These are phyloP conservation scores for Nesogale talazaci DNA, from an alignment of 2,113 vertebrate genomes.

Conservation along the genomic window DNA sequence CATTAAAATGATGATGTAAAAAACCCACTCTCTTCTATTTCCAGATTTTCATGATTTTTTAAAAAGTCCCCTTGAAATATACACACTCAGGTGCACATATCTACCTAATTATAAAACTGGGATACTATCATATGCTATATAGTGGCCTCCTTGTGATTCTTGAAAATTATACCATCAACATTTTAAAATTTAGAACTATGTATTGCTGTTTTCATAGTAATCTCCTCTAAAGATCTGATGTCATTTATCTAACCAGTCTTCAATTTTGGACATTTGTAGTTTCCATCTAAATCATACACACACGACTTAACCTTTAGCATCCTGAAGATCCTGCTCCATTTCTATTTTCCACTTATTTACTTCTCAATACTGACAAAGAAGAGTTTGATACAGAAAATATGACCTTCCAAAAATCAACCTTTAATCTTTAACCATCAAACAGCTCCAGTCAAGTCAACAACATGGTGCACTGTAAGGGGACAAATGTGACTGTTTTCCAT, in stretches of 20 bases:
- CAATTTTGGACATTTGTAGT: background rate
- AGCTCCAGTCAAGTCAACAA: background rate
- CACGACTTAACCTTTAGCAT: fast-evolving
- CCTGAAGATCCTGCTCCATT: background rate
- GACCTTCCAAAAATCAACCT: no score
- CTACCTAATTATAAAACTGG: background rate
- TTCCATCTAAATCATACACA: background rate
- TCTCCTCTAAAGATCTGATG: background rate
- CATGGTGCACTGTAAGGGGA: background rate
- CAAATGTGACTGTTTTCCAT: no score
- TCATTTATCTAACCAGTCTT: background rate
- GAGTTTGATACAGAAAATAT: background rate
- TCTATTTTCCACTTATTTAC: no score
- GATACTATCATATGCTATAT: background rate
- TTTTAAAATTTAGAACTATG: background rate
- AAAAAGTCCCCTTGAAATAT: no score
- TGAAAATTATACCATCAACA: background rate
- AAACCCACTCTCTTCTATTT: no score
- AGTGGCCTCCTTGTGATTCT: background rate
- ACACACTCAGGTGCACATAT: background rate
- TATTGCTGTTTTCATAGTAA: background rate
- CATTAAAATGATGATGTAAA: no score
- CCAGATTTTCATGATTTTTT: no score
- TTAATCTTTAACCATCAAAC: background rate
- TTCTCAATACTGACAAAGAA: no score